Evolutionary conservation across 2,113 vertebrate genomes (phyloP), one percentile per base, ranked within the genome.

Genomic region (Nyctereutes procyonoides): DNA sequence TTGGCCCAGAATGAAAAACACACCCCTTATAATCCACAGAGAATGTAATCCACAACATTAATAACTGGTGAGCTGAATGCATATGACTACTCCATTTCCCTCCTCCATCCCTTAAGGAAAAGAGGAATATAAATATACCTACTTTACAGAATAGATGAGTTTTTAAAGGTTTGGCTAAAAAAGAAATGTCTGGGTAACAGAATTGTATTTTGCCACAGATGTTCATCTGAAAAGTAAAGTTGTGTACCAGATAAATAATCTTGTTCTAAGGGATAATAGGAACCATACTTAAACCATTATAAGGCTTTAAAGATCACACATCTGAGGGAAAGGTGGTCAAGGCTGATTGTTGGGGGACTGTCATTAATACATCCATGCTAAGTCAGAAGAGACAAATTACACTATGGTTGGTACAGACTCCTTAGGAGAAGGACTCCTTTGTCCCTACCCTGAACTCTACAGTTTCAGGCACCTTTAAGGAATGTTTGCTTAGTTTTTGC

Each of bases 1-100:
- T 80, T 55, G 71, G 82, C 77, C 88, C 79, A 51, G 96, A 94
- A 97, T 97, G 82, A 97, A 93, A 97, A 91, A 88, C 77, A 71
- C 17, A 13, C 77, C 58, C 69, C 43, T 35, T 38, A 55, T 28
- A 43, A 93, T 96, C 95, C 91, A 48, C 62, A 71, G 96, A 87
- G 96, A 80, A 67, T 55, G 10, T 48, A 92, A 93, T 92, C 93
- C 63, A 56, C 32, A 17, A 5, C 56, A 11, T 95, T 93, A 97
- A 95, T 88, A 91, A 95, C 71, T 38, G 80, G 51, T 19, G 43
- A 84, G n/a, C 63, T 81, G 88, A 76, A 69, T 88, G 63, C 86
- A 77, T 87, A 93, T 92, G 87, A 92, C 86, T 56, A 32, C 28
- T 43, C 62, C 51, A 10, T 76, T 58, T 80, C 32, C 51, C 16